phyloP scores from a whole-genome alignment of 1,140 invertebrate species.

The Latrodectus geometricus region DNA sequence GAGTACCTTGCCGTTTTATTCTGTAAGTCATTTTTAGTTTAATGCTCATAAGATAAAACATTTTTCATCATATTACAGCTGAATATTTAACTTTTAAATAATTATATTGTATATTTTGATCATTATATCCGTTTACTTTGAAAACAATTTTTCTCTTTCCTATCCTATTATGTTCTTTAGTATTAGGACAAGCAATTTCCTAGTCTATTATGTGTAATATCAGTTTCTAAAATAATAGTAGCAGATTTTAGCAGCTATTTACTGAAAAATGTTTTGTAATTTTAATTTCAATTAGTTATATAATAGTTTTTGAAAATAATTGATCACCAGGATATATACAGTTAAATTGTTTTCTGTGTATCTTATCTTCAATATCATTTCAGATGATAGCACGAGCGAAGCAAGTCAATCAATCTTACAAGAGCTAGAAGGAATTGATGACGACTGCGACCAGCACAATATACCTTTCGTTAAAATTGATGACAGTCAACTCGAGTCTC shows the following conservation, averaged over 20 bases:
- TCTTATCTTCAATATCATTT: constrained; percentile 66
- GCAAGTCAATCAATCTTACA: constrained; percentile 86
- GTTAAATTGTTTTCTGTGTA: constrained; percentile 67
- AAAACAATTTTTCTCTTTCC: too few species aligned
- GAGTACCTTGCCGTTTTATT: constrained; percentile 92
- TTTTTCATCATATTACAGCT: too few species aligned
- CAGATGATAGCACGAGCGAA: constrained; percentile 90
- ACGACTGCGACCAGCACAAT: constrained; percentile 87
- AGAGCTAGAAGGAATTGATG: constrained; percentile 93
- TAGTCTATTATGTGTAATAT: too few species aligned
- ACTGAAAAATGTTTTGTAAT: neutral
- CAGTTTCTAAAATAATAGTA: too few species aligned
- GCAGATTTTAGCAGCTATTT: neutral
- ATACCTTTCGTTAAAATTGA: constrained; percentile 93
- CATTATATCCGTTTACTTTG: too few species aligned
- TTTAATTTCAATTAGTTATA: neutral
- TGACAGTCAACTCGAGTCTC: constrained; percentile 88
- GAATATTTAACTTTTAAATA: too few species aligned
- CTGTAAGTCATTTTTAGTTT: constrained; percentile 76
- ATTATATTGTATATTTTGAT: too few species aligned
- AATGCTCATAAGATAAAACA: too few species aligned
- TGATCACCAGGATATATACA: neutral
- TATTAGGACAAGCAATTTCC: too few species aligned
- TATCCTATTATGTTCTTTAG: too few species aligned
- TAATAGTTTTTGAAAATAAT: neutral